Evolutionary conservation across 2,113 vertebrate genomes (phyloP), one percentile per base, ranked within the genome.

Genomic region (Heliornis fulica): DNA sequence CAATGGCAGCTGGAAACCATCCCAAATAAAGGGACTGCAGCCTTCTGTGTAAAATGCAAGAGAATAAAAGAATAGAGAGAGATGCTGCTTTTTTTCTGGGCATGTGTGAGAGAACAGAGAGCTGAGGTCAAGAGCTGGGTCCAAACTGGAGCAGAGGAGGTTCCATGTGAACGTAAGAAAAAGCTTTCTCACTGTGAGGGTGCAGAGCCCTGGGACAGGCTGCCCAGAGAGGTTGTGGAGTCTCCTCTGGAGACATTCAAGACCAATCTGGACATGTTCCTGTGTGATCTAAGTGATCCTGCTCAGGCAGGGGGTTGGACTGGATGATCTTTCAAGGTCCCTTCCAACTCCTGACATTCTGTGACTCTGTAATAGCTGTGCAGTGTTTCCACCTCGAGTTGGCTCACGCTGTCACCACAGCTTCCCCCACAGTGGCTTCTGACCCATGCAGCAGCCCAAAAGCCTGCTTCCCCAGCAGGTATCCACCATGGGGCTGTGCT

Each of bases 401-500:
- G 65, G 51, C 75, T 77, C 43, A 28, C 25, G 63, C 71, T 60
- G 48, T 12, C 2, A 6, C 57, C 34, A 29, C n/a, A 23, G 23
- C n/a, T 59, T 34, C 29, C 28, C 45, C 59, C 12, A 2, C 0
- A 1, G 17, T 13, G 56, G 69, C 9, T 77, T 38, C 65, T 46
- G 53, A 50, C 36, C 14, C 54, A 6, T 5, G 22, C 2, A 2
- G 50, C 17, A 51, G 56, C 41, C 82, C 40, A 11, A 32, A 41
- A 59, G 21, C n/a, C n/a, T 19, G 21, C 31, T 22, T 25, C 59
- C 29, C 26, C 1, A 2, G 12, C 54, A 40, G 43, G 9, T 2
- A 10, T 1, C 2, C 45, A 36, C 23, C 57, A 4, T 1, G 4
- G 9, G 1, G 1, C 66, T 17, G 36, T 19, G 36, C 61, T 54